Conservation (phyloP, 2,888 invertebrate genomes). For the Pediacus dermestoides region DNA sequence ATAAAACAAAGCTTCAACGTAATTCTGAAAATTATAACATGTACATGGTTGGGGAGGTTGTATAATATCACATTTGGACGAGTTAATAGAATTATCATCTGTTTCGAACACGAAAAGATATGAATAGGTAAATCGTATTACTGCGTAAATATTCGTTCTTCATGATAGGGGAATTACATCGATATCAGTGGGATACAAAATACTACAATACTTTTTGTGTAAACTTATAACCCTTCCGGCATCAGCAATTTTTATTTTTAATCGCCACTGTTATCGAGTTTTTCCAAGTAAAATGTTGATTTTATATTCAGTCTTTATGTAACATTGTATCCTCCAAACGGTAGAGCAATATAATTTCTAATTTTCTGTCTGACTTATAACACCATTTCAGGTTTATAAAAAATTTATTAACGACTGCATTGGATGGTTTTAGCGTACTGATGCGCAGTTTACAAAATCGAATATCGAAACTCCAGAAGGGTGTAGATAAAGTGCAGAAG, state of each 20-base stretch:
- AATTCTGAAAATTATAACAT: not conserved
- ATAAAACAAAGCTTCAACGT: conserved; percentile 1
- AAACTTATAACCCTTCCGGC: no score
- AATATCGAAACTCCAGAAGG: conserved; percentile 15
- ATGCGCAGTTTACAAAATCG: conserved; percentile 23
- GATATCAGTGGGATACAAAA: no score
- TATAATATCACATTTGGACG: conserved; percentile 1
- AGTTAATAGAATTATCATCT: conserved; percentile 6
- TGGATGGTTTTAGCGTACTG: conserved; percentile 31
- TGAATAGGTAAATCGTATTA: no score
- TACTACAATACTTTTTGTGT: no score
- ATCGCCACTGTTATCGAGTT: no score
- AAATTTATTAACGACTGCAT: conserved; percentile 40
- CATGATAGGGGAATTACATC: no score
- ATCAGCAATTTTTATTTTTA: no score
- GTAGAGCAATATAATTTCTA: conserved; percentile 42
- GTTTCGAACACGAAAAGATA: conserved; percentile 5
- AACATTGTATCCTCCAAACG: no score
- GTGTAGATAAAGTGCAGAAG: conserved; percentile 14
- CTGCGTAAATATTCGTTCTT: no score
- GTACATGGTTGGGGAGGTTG: not conserved
- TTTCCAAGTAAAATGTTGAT: no score
- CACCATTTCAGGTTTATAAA: conserved; percentile 35
- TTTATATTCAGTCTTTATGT: no score
- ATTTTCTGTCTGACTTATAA: conserved; percentile 39